These are phyloP conservation scores for Typhlichthys eigenmanni DNA, from an alignment of 2,797 vertebrate genomes.

Conservation along the genomic window DNA sequence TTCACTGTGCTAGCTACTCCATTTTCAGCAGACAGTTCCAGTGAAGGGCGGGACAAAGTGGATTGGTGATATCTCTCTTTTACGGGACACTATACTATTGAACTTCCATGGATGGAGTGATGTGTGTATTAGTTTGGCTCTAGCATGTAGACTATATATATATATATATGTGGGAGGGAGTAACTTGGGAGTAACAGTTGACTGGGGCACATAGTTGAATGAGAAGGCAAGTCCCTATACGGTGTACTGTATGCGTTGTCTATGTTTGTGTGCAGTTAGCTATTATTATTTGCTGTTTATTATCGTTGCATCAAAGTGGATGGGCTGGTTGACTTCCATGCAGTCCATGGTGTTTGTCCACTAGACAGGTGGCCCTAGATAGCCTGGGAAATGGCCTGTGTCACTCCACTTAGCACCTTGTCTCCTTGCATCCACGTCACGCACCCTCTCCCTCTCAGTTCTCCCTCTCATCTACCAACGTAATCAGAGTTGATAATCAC, in stretches of 20 bases:
- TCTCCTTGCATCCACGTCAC: not conserved
- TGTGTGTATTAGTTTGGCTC: slow-evolving; percentile 21
- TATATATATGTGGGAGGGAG: too few relatives aligned
- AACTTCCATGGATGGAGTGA: slow-evolving; percentile 22
- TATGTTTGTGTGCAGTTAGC: not conserved
- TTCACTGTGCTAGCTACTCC: slow-evolving; percentile 22
- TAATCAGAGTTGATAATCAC: slow-evolving; percentile 3
- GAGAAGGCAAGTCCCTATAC: too few relatives aligned
- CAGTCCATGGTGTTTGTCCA: too few relatives aligned
- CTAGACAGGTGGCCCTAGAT: too few relatives aligned
- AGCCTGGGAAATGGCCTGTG: too few relatives aligned
- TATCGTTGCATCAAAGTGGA: not conserved
- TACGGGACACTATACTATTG: slow-evolving; percentile 11
- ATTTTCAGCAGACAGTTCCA: slow-evolving; percentile 33
- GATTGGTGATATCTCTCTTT: slow-evolving; percentile 29
- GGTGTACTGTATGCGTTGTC: not conserved
- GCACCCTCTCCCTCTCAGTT: too few relatives aligned
- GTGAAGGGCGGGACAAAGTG: slow-evolving; percentile 21
- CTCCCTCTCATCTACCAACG: slow-evolving; percentile 6
- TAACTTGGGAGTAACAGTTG: too few relatives aligned
- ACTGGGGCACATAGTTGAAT: too few relatives aligned
- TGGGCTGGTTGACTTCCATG: not conserved
- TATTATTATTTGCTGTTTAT: too few relatives aligned
- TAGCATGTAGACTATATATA: not conserved
- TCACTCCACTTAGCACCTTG: not conserved